phyloP scores from a whole-genome alignment of 2,888 invertebrate species.

The Drosophila ezoana region DNA sequence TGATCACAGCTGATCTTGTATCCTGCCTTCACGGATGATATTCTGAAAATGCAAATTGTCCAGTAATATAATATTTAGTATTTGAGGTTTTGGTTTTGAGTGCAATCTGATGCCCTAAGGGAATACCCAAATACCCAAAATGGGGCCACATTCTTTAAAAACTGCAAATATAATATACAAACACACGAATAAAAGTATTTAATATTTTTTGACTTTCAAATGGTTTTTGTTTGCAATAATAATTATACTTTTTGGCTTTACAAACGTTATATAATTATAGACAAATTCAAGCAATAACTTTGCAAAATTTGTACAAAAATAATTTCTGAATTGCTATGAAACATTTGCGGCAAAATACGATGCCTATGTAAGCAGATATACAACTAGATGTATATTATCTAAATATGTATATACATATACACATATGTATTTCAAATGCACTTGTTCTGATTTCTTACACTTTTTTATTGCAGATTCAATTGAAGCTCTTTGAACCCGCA shows the following conservation, averaged over 20 bases:
- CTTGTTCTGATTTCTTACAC: constrained; percentile 34
- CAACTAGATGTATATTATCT: constrained; percentile 6
- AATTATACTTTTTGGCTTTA: background rate
- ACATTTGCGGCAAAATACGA: constrained; percentile 16
- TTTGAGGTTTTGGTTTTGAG: background rate
- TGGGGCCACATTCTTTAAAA: too few species aligned
- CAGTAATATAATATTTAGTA: background rate
- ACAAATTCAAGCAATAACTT: constrained; percentile 19
- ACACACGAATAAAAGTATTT: too few species aligned
- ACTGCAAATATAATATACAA: too few species aligned
- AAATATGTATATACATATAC: background rate
- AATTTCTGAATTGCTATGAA: constrained; percentile 16
- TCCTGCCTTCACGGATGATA: constrained; percentile 68
- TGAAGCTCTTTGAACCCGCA: constrained; percentile 47
- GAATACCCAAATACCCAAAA: too few species aligned
- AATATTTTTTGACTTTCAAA: too few species aligned
- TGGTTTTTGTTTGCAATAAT: background rate
- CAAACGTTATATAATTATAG: constrained; percentile 52
- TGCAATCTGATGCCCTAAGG: too few species aligned
- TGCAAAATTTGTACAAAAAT: constrained; percentile 34
- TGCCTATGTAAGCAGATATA: constrained; percentile 18
- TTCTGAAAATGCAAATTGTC: constrained; percentile 21
- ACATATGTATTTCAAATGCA: constrained; percentile 3
- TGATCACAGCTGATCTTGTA: constrained; percentile 83
- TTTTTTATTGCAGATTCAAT: constrained; percentile 31